Percentiles rank a stretch among this genome's conserved stretches.
Evolutionary conservation across 2,888 invertebrate genomes (phyloP).

Genomic region (Nomada flava): DNA sequence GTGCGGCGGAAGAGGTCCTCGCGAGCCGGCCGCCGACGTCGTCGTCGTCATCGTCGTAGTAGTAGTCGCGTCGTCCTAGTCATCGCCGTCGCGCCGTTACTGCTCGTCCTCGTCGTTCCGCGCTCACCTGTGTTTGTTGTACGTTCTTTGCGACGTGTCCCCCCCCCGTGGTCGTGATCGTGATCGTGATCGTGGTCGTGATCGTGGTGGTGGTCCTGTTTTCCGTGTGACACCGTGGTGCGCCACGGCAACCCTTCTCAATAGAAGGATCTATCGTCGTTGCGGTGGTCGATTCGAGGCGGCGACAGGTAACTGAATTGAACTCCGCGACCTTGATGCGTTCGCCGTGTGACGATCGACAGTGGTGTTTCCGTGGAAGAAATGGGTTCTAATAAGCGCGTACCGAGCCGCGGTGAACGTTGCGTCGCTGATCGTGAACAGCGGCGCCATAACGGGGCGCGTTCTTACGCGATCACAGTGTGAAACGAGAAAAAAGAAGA

Average conservation of each 20-base stretch:
- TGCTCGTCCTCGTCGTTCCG: constrained; percentile 21
- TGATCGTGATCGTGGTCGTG: neutral
- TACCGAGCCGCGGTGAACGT: constrained; percentile 61
- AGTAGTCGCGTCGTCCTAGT: constrained; percentile 55
- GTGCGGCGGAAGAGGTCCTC: constrained; percentile 68
- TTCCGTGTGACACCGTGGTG: constrained; percentile 1
- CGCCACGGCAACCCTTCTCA: neutral
- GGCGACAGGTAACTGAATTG: constrained; percentile 14
- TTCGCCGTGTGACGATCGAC: constrained; percentile 18
- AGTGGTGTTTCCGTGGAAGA: constrained; percentile 6
- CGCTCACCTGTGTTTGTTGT: neutral
- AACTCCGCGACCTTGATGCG: neutral
- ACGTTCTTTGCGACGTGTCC: neutral
- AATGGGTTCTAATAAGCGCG: constrained; percentile 58
- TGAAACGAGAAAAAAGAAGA: constrained; percentile 26
- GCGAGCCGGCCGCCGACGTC: constrained; percentile 63
- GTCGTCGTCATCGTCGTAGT: constrained; percentile 50
- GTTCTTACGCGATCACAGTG: constrained; percentile 56
- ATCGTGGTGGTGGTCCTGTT: neutral
- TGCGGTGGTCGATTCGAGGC: no score
- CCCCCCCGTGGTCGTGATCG: neutral
- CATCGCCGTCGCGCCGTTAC: constrained; percentile 38
- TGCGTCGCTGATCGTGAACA: constrained; percentile 57
- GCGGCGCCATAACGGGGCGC: constrained; percentile 67
- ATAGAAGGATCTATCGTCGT: neutral